These are phyloP conservation scores for Spongilla lacustris DNA, from an alignment of 37 sponge, comb jelly and placozoan genomes.

Conservation along the genomic window DNA sequence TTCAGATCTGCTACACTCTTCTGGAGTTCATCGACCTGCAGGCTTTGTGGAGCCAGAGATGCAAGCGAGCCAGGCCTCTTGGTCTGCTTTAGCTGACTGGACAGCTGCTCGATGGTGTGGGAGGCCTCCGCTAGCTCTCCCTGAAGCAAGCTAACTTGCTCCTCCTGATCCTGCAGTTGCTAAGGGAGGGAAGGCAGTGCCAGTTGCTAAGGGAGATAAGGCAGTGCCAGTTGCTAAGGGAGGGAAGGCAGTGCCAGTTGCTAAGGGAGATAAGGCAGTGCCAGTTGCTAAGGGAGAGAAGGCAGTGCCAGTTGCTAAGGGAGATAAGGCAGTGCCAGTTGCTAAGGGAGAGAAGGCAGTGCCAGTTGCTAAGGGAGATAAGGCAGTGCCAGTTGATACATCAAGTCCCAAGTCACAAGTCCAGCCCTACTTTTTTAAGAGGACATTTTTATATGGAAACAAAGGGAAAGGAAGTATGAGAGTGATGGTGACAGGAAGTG, in stretches of 20 bases:
- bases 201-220: background rate
- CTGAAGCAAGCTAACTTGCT: slow-evolving; percentile 23
- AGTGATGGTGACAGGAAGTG: background rate
- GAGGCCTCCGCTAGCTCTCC: slow-evolving; percentile 44
- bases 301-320: too few species aligned
- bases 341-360: too few species aligned
- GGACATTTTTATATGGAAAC: too few species aligned
- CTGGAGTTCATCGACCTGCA: slow-evolving; percentile 16
- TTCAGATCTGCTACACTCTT: slow-evolving; percentile 5
- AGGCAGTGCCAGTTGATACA: too few species aligned
- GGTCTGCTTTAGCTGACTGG: slow-evolving; percentile 34
- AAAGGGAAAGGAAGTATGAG: background rate
- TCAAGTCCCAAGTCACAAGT: too few species aligned
- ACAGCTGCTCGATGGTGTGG: slow-evolving; percentile 27
- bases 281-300: too few species aligned
- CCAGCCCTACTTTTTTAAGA: too few species aligned
- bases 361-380: too few species aligned
- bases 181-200: background rate
- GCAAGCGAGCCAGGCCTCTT: background rate
- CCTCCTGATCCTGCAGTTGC: slow-evolving; percentile 45
- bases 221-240: too few species aligned
- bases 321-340: too few species aligned
- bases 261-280: too few species aligned
- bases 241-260: too few species aligned
- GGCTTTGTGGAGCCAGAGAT: background rate